Conservation (phyloP, 2,888 invertebrate genomes). For the Oligia latruncula region DNA sequence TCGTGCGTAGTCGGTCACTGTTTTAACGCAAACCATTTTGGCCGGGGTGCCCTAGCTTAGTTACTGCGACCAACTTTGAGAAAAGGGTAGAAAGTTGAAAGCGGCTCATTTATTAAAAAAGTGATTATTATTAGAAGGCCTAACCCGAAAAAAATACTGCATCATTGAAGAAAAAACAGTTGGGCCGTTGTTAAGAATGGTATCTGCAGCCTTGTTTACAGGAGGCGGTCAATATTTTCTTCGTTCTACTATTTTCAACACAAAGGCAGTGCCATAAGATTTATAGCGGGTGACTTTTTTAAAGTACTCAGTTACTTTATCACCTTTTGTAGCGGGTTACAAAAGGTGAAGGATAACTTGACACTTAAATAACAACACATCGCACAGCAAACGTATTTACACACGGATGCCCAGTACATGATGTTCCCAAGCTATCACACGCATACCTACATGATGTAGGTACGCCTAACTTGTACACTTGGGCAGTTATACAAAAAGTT, state of each 20-base stretch:
- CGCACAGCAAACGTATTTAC: too few species aligned
- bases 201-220: background rate
- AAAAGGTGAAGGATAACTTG: background rate
- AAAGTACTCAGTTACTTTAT: background rate
- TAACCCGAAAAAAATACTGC: background rate
- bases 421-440: too few species aligned
- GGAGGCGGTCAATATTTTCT: background rate
- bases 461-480: background rate
- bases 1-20: background rate
- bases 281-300: background rate
- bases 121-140: background rate
- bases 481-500: too few species aligned
- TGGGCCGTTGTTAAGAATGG: background rate
- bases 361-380: background rate
- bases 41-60: background rate
- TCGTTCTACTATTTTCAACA: background rate
- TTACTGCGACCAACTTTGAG: background rate
- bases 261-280: background rate
- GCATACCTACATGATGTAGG: background rate
- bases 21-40: background rate
- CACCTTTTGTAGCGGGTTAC: too few species aligned
- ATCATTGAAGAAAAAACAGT: background rate
- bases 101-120: too few species aligned
- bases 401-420: background rate
- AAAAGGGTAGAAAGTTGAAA: background rate